phyloP scores from a whole-genome alignment of 2,888 invertebrate genomes.

The Drosophila maculinotata region DNA sequence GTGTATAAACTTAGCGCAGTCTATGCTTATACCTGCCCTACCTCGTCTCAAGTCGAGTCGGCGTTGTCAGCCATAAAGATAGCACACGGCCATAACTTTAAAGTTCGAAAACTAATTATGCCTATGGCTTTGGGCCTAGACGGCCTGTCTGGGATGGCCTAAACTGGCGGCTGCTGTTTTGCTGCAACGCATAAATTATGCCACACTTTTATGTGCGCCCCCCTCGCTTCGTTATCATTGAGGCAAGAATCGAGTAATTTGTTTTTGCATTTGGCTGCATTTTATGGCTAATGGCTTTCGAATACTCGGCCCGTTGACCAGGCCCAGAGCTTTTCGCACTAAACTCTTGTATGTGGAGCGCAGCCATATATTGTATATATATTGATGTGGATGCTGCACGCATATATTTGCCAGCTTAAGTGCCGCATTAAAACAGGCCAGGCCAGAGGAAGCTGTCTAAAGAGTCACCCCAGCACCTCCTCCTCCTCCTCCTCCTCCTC shows the following conservation, averaged over 20 bases:
- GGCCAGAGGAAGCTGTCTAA: slow-evolving; percentile 31
- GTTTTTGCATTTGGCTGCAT: slow-evolving; percentile 72
- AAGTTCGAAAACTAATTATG: slow-evolving; percentile 84
- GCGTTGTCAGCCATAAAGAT: slow-evolving; percentile 68
- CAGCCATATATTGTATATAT: background rate
- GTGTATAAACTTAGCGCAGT: background rate
- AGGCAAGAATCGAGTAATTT: slow-evolving; percentile 57
- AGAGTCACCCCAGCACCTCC: slow-evolving; percentile 8
- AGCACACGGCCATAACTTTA: slow-evolving; percentile 77
- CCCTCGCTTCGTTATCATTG: slow-evolving; percentile 4
- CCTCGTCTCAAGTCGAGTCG: slow-evolving; percentile 32
- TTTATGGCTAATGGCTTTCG: slow-evolving; percentile 78
- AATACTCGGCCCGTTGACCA: slow-evolving; percentile 60
- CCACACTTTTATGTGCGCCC: slow-evolving; percentile 45
- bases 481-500: too few relatives aligned
- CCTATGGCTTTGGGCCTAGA: slow-evolving; percentile 73
- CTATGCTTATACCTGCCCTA: slow-evolving; percentile 33
- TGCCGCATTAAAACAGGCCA: slow-evolving; percentile 74
- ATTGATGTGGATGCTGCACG: slow-evolving; percentile 15
- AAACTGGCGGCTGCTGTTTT: slow-evolving; percentile 34
- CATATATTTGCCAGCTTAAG: slow-evolving; percentile 70
- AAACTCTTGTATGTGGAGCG: slow-evolving; percentile 7
- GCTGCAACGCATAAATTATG: slow-evolving; percentile 76
- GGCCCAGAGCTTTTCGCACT: slow-evolving; percentile 17
- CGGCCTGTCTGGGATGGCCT: slow-evolving; percentile 32